These are phyloP conservation scores for Bombus waltoni DNA, from an alignment of 1,140 invertebrate species.

Conservation along the genomic window DNA sequence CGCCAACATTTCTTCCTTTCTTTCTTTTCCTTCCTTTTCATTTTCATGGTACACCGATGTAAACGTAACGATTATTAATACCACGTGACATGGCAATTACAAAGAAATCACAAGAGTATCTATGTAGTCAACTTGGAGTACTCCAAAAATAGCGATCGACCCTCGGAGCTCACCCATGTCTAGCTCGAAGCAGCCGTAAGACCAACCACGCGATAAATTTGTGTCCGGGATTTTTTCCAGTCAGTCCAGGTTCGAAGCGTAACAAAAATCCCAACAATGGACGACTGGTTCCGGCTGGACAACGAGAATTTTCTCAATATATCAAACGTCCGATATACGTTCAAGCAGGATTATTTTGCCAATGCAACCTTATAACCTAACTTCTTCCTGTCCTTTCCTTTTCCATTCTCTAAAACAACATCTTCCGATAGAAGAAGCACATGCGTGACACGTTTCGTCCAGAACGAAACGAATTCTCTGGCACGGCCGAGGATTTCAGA, in stretches of 20 bases:
- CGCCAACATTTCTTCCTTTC: too few species aligned
- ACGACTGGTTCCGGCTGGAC: neutral
- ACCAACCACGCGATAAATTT: neutral
- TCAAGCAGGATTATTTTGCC: neutral
- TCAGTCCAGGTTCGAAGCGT: neutral
- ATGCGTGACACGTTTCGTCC: neutral
- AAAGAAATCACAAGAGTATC: neutral
- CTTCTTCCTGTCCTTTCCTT: too few species aligned
- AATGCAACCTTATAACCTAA: neutral
- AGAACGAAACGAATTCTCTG: neutral
- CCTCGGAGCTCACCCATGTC: too few species aligned
- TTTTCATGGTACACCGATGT: too few species aligned
- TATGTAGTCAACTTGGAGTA: neutral
- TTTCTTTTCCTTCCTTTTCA: too few species aligned
- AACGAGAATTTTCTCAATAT: neutral
- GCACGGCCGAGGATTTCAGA: slow-evolving; percentile 10
- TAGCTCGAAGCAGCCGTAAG: neutral
- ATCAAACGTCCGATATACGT: neutral
- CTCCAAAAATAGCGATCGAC: neutral
- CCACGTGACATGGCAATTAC: neutral
- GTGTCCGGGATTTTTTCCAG: neutral
- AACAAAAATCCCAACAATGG: neutral
- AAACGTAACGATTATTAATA: too few species aligned
- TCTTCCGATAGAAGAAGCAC: neutral
- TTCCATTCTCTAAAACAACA: neutral